Evolutionary conservation across 2,113 vertebrate genomes (phyloP), one percentile per base, ranked within the genome.

Genomic region (Varanus salvator): DNA sequence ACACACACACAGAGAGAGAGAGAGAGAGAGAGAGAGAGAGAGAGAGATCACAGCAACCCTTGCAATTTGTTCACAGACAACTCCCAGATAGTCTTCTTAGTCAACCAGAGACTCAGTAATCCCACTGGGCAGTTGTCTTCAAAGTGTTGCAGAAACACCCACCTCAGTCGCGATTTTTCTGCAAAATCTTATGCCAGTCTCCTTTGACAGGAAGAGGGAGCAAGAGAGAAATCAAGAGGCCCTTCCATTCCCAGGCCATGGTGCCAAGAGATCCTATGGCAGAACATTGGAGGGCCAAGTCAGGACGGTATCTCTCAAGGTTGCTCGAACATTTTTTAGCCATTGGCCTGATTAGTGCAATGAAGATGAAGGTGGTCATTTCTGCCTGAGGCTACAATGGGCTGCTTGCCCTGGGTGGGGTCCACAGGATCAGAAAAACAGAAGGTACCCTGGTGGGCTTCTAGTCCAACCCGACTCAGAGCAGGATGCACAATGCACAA

Each of bases 51-150:
- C 8, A 95, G 64, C 78, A 92, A 87, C 90, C 92, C 89, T 93
- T 91, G 52, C 83, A 91, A 94, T 93, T 87, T 54, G 88, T 31
- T 83, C 92, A 90, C 71, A 90, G 89, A 77, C 81, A 92, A 92
- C 74, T 77, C 68, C 29, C 50, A 38, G 87, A 90, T 91, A 6
- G 90, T 89, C 75, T 95, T 94, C 2, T 84, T 83, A 89, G 91
- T 93, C 77, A 92, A 88, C 69, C 91, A 90, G 48, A 87, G 84
- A 90, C 38, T 87, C 88, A 57, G 82, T 90, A 9, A 72, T 74
- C 87, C 92, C 86, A 93, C 57, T 84, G 75, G 34, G 17, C 80
- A 87, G 78, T 64, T 88, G 90, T 64, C 1, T 93, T 93, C 71
- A 11, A 91, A 83, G 72, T 83, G 44, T 92, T 94, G 85, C 90